Conservation (phyloP, 2,113 vertebrate genomes). For the Bucco capensis region DNA sequence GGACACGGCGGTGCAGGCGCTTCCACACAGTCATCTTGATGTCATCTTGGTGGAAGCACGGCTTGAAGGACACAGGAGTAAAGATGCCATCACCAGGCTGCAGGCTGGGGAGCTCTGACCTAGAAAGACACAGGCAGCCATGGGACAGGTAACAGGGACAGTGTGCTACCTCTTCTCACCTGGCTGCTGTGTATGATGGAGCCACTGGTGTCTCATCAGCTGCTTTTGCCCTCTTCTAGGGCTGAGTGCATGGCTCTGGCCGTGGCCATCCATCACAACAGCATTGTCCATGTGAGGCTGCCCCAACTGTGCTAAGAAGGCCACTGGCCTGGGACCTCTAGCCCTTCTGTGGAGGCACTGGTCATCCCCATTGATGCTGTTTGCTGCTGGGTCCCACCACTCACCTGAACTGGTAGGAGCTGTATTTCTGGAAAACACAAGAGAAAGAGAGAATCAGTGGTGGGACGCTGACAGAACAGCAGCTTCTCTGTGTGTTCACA, state of each 20-base stretch:
- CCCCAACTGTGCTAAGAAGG: not conserved
- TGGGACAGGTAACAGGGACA: not conserved
- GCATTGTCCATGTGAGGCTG: not conserved
- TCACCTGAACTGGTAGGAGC: constrained; percentile 78
- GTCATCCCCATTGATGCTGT: not conserved
- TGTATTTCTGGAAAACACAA: constrained; percentile 77
- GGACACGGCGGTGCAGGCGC: constrained; percentile 76
- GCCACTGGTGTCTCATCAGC: not conserved
- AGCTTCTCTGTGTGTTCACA: not conserved
- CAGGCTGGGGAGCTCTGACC: constrained; percentile 69
- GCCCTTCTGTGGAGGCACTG: not conserved
- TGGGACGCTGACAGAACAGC: not conserved
- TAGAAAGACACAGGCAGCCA: not conserved
- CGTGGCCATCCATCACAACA: not conserved
- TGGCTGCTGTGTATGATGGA: not conserved
- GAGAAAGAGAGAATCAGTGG: not conserved
- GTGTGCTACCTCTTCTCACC: not conserved
- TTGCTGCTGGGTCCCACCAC: not conserved
- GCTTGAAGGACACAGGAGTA: constrained; percentile 79
- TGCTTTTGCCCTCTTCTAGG: not conserved
- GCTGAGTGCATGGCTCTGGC: not conserved
- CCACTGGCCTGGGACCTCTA: not conserved
- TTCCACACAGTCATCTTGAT: constrained; percentile 85
- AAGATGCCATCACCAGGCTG: constrained; percentile 67
- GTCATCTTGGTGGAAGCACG: constrained; percentile 81